These are phyloP conservation scores for Pempheris klunzingeri DNA, from an alignment of 2,797 vertebrate genomes.

Conservation along the genomic window DNA sequence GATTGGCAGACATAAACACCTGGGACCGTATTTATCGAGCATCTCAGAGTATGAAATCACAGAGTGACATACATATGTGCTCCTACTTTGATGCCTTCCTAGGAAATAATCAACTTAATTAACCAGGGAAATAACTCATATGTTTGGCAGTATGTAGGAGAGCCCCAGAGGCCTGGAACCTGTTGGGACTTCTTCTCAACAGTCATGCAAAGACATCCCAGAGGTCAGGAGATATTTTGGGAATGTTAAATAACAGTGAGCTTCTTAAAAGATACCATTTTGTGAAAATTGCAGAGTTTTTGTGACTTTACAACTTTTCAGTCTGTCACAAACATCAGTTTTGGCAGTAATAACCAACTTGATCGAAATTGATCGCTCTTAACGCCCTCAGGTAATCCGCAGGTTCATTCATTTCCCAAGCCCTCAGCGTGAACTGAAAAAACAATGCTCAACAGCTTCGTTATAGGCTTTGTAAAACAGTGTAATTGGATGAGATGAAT, in stretches of 20 bases:
- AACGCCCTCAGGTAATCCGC: not conserved
- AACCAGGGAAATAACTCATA: not conserved
- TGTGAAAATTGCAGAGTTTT: too few species aligned
- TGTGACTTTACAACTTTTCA: not conserved
- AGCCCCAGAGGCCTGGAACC: not conserved
- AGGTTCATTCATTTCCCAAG: too few species aligned
- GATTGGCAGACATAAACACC: slow-evolving; percentile 39
- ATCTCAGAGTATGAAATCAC: slow-evolving; percentile 4
- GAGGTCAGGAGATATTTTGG: not conserved
- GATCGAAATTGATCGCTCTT: not conserved
- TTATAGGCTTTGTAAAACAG: too few species aligned
- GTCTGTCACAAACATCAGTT: not conserved
- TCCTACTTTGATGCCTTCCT: not conserved
- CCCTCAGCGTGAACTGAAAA: not conserved
- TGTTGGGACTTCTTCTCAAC: not conserved
- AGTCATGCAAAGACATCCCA: not conserved
- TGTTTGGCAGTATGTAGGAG: not conserved
- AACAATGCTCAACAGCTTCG: too few species aligned
- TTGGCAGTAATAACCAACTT: not conserved
- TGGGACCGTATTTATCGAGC: slow-evolving; percentile 7
- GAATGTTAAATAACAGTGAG: not conserved
- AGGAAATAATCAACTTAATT: not conserved
- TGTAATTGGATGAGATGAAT: not conserved
- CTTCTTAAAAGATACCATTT: not conserved
- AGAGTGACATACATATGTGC: not conserved